Evolutionary conservation across 2,797 vertebrate species (phyloP).

Genomic region (Onychomys torridus): DNA sequence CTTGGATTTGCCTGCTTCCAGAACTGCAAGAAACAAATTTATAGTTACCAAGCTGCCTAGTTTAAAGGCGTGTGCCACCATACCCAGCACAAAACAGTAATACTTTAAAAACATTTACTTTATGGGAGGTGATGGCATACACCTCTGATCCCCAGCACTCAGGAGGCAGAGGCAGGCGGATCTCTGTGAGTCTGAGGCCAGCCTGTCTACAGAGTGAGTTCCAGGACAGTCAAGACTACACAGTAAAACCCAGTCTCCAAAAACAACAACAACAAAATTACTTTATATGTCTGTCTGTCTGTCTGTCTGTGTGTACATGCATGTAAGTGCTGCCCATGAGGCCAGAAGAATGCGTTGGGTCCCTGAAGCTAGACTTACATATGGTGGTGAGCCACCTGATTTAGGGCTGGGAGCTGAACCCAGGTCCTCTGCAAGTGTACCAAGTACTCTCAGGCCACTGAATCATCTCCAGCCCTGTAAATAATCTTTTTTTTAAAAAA

Average conservation of each 20-base stretch:
- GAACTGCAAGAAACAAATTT: background rate
- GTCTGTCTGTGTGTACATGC: too few species aligned
- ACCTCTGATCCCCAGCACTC: too few species aligned
- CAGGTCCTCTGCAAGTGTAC: background rate
- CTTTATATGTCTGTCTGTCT: background rate
- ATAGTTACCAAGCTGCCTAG: background rate
- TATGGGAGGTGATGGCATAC: background rate
- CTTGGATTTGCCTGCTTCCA: background rate
- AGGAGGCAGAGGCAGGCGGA: too few species aligned
- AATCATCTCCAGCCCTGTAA: too few species aligned
- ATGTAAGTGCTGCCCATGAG: background rate
- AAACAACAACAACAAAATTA: background rate
- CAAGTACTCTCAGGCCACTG: too few species aligned
- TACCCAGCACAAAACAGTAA: background rate
- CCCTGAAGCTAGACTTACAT: background rate
- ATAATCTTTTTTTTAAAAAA: too few species aligned
- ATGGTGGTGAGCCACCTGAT: background rate
- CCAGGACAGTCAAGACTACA: too few species aligned
- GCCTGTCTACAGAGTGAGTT: too few species aligned
- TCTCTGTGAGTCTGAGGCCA: too few species aligned
- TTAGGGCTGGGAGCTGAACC: background rate
- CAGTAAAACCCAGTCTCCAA: too few species aligned
- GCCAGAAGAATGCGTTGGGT: background rate
- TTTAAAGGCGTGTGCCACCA: background rate
- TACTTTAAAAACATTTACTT: background rate